Evolutionary conservation across 1,140 invertebrate genomes (phyloP).

Genomic region (Gryllus bimaculatus): DNA sequence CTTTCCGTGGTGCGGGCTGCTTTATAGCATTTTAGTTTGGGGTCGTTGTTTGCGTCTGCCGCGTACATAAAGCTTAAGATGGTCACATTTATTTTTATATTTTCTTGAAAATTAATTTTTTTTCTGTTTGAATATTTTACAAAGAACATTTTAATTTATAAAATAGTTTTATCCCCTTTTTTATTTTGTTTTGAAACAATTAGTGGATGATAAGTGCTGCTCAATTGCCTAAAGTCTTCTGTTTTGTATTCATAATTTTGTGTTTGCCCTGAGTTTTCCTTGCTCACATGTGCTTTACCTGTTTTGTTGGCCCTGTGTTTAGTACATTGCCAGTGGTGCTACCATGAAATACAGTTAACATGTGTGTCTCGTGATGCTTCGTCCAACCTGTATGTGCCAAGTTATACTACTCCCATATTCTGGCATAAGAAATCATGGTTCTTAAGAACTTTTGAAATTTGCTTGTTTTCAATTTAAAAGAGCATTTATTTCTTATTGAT

Average conservation of each 20-base stretch:
- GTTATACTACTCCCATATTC: not conserved
- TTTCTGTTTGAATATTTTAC: not conserved
- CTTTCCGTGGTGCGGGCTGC: not conserved
- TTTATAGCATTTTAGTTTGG: not conserved
- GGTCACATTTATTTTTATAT: not conserved
- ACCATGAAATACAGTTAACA: not conserved
- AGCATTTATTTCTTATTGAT: too few species aligned
- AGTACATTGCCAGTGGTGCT: not conserved
- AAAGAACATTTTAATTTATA: not conserved
- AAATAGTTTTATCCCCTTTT: not conserved
- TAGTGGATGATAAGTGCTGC: not conserved
- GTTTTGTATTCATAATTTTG: not conserved
- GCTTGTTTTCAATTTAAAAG: too few species aligned
- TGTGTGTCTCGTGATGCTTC: not conserved
- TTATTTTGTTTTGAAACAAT: too few species aligned
- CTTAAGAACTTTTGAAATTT: too few species aligned
- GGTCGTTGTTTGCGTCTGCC: not conserved
- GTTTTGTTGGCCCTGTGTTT: not conserved
- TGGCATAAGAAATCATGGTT: not conserved
- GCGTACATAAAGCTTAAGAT: not conserved
- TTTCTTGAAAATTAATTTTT: not conserved
- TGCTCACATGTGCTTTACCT: conserved; percentile 3
- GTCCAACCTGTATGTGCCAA: not conserved
- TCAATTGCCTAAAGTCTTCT: not conserved
- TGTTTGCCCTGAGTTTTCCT: not conserved